These are phyloP conservation scores for Eleutherodactylus coqui DNA, from an alignment of 2,797 vertebrate genomes.

Conservation along the genomic window DNA sequence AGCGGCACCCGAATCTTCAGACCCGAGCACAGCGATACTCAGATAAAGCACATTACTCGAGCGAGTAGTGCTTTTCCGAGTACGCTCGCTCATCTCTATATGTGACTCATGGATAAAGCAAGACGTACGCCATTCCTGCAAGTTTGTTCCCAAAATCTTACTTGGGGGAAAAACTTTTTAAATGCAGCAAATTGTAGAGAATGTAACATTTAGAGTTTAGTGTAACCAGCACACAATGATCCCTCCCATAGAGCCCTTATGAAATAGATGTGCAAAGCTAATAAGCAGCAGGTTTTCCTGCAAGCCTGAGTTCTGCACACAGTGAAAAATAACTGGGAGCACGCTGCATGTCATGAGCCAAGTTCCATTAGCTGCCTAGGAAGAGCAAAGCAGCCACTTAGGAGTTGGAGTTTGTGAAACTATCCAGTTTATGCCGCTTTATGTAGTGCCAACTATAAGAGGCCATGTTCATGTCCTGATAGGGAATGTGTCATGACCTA, in stretches of 20 bases:
- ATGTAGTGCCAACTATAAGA: background rate
- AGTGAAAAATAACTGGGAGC: conserved; percentile 40
- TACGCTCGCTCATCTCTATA: too few relatives aligned
- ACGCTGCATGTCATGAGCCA: conserved; percentile 3
- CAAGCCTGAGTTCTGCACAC: background rate
- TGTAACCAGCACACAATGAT: background rate
- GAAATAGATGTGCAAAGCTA: background rate
- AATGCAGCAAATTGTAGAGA: too few relatives aligned
- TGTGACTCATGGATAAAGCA: too few relatives aligned
- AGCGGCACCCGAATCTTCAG: too few relatives aligned
- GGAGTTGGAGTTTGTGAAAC: conserved; percentile 23
- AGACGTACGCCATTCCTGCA: too few relatives aligned
- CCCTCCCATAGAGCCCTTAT: background rate
- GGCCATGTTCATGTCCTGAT: background rate
- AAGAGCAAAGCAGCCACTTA: conserved; percentile 41
- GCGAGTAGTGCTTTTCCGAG: too few relatives aligned
- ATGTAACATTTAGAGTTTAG: too few relatives aligned
- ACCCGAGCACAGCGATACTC: too few relatives aligned
- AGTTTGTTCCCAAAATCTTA: too few relatives aligned
- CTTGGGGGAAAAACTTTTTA: too few relatives aligned
- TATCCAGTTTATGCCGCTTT: conserved; percentile 20
- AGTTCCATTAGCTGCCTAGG: conserved; percentile 49
- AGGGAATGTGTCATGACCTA: too few relatives aligned
- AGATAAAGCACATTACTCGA: too few relatives aligned
- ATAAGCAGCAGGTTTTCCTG: background rate